Evolutionary conservation across 1,140 invertebrate species (phyloP), one percentile per base, ranked within the genome.

Genomic region (Monochamus saltuarius): DNA sequence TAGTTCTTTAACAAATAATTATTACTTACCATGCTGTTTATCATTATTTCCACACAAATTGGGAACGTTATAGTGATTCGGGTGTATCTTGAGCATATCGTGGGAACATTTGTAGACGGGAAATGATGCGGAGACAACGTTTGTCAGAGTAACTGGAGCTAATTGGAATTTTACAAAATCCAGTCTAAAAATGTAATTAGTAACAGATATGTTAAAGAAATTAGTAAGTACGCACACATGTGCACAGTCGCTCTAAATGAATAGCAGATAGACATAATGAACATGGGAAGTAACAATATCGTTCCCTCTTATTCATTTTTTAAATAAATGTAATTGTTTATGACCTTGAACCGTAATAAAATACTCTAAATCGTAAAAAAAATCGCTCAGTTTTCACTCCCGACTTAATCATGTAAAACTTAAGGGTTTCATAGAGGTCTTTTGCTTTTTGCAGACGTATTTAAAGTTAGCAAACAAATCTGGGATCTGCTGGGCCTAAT

Each of bases 1-100:
- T n/a, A n/a, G n/a, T n/a, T 49, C 22, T 14, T 29, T n/a, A 16
- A 16, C 7, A 29, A 45, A 53, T 37, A 54, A 16, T 38, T 46
- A n/a, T 49, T 19, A 50, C 59, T 65, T 62, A 73, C 71, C 59
- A 58, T 73, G 71, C 57, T 73, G 71, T 13, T 60, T 57, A 49
- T 64, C 61, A 49, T 72, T 73, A 43, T 66, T 65, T 7, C 71
- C 71, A 54, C 71, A 73, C 11, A 72, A 42, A 29, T 53, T 39
- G 11, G 71, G 68, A 16, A 70, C 57, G 17, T 59, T 62, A 40
- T 67, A 68, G 11, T 42, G 17, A 43, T 65, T 63, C 4, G 68
- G 68, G 11, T 11, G 37, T 10, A 69, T 62, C 37, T 17, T 51
- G 3, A 69, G 29, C 19, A 17, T 52, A 50, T 69, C 65, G 40